Evolutionary conservation across 2,797 vertebrate genomes (phyloP), one percentile per base, ranked within the genome.

Genomic region (Dromococcyx pavoninus): DNA sequence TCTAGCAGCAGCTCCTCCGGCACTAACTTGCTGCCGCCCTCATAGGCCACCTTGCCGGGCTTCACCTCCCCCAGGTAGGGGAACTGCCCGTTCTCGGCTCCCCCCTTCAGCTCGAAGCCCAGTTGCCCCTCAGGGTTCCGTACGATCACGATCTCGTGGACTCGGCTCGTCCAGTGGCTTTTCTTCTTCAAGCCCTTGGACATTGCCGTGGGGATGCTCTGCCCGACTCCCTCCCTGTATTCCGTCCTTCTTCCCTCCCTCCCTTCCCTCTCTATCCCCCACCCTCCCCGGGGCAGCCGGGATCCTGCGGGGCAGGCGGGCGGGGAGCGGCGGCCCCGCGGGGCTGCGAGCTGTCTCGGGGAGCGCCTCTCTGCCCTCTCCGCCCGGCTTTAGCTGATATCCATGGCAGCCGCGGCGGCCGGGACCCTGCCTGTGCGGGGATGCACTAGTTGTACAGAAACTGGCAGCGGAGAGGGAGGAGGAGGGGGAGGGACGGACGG

Each of bases 101-200:
- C 99, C 96, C 99, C 99, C 93, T 98, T 98, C 97, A 99, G 93
- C 96, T 99, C 98, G 97, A 99, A 99, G 97, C 98, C 98, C 96
- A 98, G 98, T 97, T 98, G 98, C 87, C 98, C 99, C 97, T 98
- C 98, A 96, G 97, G 96, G 95, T 97, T 98, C 98, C 98, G 98
- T 97, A 98, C 97, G 71, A 99, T 97, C 97, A 99, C 98, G 94
- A 98, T 98, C 98, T 99, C 99, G 21, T 99, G 99, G 98, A 99
- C 99, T 98, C 98, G 98, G 98, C 98, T 98, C 87, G 98, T 99
- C 99, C 99, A 99, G 98, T 99, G 99, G 98, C 98, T 99, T 98
- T 99, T 99, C 98, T 98, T 99, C 98, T 98, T 99, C 98, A 98
- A 97, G 98, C 97, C 99, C 97, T 99, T 99, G 98, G 99, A 99